Conservation (phyloP, 2,888 invertebrate species). For the Pachydiplax longipennis region DNA sequence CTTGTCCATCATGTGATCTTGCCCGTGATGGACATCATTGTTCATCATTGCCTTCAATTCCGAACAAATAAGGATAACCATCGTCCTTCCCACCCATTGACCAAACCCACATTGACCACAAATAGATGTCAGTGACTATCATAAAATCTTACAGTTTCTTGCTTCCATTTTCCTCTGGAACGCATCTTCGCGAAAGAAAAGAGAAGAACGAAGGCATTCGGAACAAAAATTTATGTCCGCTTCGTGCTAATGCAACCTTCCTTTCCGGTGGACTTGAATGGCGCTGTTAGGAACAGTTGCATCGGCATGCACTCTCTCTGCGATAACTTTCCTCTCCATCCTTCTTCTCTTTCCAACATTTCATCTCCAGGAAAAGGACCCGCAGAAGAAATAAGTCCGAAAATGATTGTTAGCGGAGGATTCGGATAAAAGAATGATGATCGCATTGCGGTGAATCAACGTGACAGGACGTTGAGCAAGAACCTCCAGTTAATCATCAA, state of each 20-base stretch:
- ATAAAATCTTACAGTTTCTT: neutral
- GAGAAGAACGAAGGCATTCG: neutral
- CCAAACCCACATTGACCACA: neutral
- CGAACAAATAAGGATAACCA: too few species aligned
- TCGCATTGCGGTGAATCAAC: neutral
- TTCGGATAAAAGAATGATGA: neutral
- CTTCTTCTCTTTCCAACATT: neutral
- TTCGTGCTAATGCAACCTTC: neutral
- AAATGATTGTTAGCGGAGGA: neutral
- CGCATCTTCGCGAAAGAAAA: neutral
- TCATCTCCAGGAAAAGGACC: neutral
- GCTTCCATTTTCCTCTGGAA: neutral
- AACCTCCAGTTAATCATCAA: neutral
- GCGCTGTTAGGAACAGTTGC: neutral
- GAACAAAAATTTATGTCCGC: neutral
- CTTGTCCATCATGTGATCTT: too few species aligned
- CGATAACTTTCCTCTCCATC: neutral
- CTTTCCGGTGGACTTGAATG: neutral
- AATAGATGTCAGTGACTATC: neutral
- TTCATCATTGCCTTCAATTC: too few species aligned
- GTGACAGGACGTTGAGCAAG: neutral
- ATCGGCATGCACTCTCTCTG: neutral
- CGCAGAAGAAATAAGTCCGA: neutral
- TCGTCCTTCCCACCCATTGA: neutral
- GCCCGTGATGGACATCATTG: too few species aligned